Evolutionary conservation across 1,140 invertebrate genomes (phyloP).

Genomic region (Brachionus angularis): DNA sequence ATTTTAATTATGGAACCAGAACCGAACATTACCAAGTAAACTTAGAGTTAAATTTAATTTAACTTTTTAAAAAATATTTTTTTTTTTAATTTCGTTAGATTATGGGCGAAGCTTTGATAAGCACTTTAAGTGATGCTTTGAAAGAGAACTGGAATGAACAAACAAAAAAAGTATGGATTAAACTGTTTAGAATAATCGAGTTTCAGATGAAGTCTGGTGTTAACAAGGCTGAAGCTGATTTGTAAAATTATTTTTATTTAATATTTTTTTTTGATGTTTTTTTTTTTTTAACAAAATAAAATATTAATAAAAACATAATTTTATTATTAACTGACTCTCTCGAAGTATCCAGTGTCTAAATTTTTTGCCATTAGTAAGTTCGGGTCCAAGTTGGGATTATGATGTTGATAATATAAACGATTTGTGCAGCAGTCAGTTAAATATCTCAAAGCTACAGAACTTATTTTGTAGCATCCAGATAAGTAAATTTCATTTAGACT

Average conservation of each 20-base stretch:
- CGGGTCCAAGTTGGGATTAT: background rate
- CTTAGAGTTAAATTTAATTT: background rate
- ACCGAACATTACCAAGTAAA: slow-evolving; percentile 11
- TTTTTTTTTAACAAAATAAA: background rate
- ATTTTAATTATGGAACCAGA: slow-evolving; percentile 28
- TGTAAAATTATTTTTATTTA: background rate
- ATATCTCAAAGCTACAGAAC: background rate
- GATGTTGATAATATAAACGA: background rate
- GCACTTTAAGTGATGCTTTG: slow-evolving; percentile 15
- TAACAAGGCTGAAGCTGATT: background rate
- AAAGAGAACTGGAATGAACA: slow-evolving; percentile 31
- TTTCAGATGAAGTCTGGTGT: slow-evolving; percentile 28
- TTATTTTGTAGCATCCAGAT: background rate
- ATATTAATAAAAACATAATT: background rate
- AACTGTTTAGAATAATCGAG: slow-evolving; percentile 28
- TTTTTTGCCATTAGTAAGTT: too few species aligned
- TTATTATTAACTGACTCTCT: too few species aligned
- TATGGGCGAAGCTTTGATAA: slow-evolving; percentile 2
- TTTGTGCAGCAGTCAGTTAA: background rate
- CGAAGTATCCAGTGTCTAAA: too few species aligned
- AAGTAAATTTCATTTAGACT: background rate
- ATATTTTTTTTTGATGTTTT: background rate
- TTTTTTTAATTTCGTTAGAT: background rate
- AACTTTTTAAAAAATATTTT: background rate
- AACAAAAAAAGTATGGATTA: slow-evolving; percentile 14